Evolutionary conservation across 23 tunicate species (phyloP), one percentile per base, ranked within the genome.

Genomic region (Ascidia mentula): DNA sequence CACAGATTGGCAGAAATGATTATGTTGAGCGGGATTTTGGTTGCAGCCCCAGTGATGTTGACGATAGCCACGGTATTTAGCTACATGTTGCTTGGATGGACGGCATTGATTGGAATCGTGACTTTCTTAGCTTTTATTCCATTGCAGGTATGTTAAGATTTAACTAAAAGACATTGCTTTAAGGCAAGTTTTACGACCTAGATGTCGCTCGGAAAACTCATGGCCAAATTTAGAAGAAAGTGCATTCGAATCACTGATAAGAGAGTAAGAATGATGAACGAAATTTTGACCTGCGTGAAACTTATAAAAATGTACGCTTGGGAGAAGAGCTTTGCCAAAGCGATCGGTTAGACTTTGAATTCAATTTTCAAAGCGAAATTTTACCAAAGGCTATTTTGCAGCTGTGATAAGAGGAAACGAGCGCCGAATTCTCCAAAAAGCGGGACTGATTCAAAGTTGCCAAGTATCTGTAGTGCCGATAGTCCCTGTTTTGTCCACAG

Each of bases 271-370:
- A 92, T 92, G 89, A 92, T 92, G 97, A 92, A 82, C 71, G 97
- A 92, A 40, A 90, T 92, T 33, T 59, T 92, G 35, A 92, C 84
- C 40, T 87, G 92, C 69, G 89, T 92, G 40, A 92, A 92, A 73
- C 90, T 92, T 34, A 92, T 92, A 38, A 92, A 92, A 78, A 87
- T 92, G 97, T 92, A 92, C 73, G 91, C 97, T 13, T 92, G 97
- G 97, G 97, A 92, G 35, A 69, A 77, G 22, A 87, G 97, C 74
- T 92, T 92, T 40, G 91, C 97, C 28, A 80, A 83, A 40, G 77
- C 91, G 7, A 83, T 87, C 61, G 86, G 97, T 90, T 40, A 85
- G 83, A 46, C 8, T 65, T 42, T 9, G 53, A 9, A 9, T 42
- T 42, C 15, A 9, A 42, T 15, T 42, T 15, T 42, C 15, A 9